Evolutionary conservation across 2,797 vertebrate species (phyloP).

Genomic region (Okamejei kenojei): DNA sequence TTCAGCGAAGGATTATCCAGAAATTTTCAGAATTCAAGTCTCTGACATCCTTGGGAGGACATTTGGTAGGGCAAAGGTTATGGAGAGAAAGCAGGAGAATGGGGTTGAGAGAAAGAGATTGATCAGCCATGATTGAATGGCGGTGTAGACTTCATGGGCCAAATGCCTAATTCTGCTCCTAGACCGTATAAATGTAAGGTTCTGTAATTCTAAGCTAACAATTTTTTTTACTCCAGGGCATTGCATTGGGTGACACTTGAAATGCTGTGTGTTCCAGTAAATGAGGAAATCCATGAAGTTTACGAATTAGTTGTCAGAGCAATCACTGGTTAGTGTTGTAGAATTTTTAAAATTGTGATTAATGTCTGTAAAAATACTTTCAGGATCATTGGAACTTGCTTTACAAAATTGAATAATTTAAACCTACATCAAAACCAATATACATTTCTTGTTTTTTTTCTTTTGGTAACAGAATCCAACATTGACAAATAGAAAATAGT

Average conservation of each 20-base stretch:
- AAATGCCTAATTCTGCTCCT: too few relatives aligned
- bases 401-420: background rate
- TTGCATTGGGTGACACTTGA: constrained; percentile 92
- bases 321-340: constrained; percentile 76
- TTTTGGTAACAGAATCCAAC: background rate
- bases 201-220: background rate
- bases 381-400: background rate
- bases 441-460: background rate
- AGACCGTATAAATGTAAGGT: background rate
- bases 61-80: too few relatives aligned
- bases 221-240: constrained; percentile 59
- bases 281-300: constrained; percentile 87
- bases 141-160: too few relatives aligned
- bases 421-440: background rate
- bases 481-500: too few relatives aligned
- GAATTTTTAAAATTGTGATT: background rate
- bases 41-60: too few relatives aligned
- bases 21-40: too few relatives aligned
- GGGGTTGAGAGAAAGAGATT: too few relatives aligned
- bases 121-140: too few relatives aligned
- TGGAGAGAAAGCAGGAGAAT: too few relatives aligned
- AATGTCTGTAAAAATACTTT: background rate
- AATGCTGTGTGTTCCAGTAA: constrained; percentile 91
- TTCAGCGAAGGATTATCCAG: too few relatives aligned
- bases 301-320: constrained; percentile 92